Evolutionary conservation across 2,797 vertebrate genomes (phyloP).

Genomic region (Platyrinchus mystaceus): DNA sequence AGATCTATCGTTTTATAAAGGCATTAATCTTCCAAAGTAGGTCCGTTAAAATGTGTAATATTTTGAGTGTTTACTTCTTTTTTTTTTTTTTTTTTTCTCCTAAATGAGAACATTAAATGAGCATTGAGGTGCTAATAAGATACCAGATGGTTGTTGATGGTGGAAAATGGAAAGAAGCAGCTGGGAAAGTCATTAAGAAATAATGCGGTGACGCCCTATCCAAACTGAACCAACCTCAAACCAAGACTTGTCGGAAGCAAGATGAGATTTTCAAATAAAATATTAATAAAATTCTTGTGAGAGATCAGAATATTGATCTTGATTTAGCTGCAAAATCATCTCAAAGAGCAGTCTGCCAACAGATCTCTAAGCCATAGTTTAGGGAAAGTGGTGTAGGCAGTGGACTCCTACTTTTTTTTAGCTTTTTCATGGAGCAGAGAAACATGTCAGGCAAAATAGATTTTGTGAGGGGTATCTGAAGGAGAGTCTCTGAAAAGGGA

Average conservation of each 20-base stretch:
- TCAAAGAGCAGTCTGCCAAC: not conserved
- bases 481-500: not conserved
- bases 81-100: slow-evolving; percentile 68
- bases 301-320: slow-evolving; percentile 65
- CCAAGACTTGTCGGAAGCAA: slow-evolving; percentile 79
- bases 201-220: slow-evolving; percentile 90
- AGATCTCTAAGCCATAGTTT: no score
- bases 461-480: not conserved
- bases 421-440: not conserved
- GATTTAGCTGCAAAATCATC: not conserved
- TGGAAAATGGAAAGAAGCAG: slow-evolving; percentile 89
- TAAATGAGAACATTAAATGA: slow-evolving; percentile 81
- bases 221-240: slow-evolving; percentile 85
- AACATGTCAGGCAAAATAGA: not conserved
- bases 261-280: slow-evolving; percentile 83
- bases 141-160: slow-evolving; percentile 88
- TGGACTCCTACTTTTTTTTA: not conserved
- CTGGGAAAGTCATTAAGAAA: slow-evolving; percentile 88
- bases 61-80: slow-evolving; percentile 71
- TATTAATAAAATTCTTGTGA: slow-evolving; percentile 81
- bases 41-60: slow-evolving; percentile 54
- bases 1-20: slow-evolving; percentile 6
- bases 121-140: slow-evolving; percentile 90
- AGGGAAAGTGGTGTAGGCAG: not conserved
- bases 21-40: slow-evolving; percentile 23